Evolutionary conservation across 2,797 vertebrate genomes (phyloP), one percentile per base, ranked within the genome.

Genomic region (Lates japonicus): DNA sequence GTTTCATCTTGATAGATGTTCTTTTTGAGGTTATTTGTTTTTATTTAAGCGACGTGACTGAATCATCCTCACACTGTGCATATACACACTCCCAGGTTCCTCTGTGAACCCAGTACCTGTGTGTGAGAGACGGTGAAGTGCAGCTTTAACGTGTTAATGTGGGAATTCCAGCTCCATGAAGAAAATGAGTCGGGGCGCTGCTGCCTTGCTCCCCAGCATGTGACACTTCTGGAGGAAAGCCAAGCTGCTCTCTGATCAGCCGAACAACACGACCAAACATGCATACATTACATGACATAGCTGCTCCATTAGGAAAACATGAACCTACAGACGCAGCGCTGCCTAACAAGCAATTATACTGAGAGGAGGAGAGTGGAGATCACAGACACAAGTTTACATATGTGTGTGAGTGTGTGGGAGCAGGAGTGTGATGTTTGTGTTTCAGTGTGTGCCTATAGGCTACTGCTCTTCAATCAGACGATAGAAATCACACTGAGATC

Each of bases 81-180:
- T 1, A 29, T 29, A 29, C 25, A 29, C 25, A 29, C 25, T n/a
- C n/a, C n/a, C n/a, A n/a, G n/a, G n/a, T n/a, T n/a, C n/a, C n/a
- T n/a, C n/a, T n/a, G n/a, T n/a, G n/a, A n/a, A n/a, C n/a, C n/a
- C n/a, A n/a, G n/a, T 29, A 29, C 25, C 25, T 29, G 25, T 29
- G 25, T 29, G 25, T 29, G 25, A 29, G 25, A 2, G 25, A 29
- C 25, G 25, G 25, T 29, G 25, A 29, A 61, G 70, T 20, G 10
- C 20, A n/a, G 61, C 91, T 88, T 83, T 16, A 80, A 77, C 62
- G 81, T 86, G 84, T 81, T 92, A 88, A 94, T 91, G 90, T 74
- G 17, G 55, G 61, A 60, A 82, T 67, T 59, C 90, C 87, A 88
- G 87, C 83, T 87, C 82, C 85, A 75, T 67, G 74, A 69, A 68